phyloP scores from a whole-genome alignment of 2,888 invertebrate genomes.

The Apotomis turbidana region DNA sequence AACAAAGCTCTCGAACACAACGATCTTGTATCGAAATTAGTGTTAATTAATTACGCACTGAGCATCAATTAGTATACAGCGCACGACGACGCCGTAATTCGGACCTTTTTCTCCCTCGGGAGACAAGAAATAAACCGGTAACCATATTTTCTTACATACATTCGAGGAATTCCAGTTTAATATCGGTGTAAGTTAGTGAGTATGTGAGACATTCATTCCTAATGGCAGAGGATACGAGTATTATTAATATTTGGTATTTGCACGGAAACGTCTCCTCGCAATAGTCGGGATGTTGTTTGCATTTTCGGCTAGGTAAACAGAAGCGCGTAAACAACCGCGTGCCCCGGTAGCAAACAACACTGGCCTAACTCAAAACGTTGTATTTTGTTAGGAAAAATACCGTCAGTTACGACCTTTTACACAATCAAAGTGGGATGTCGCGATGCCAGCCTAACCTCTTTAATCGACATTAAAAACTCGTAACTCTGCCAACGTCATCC shows the following conservation, averaged over 20 bases:
- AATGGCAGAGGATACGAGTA: slow-evolving; percentile 39
- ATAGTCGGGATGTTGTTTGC: slow-evolving; percentile 56
- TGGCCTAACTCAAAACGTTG: slow-evolving; percentile 35
- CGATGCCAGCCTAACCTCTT: slow-evolving; percentile 45
- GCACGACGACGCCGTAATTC: slow-evolving; percentile 31
- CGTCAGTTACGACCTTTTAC: neutral
- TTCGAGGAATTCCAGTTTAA: slow-evolving; percentile 28
- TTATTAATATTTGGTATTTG: slow-evolving; percentile 47
- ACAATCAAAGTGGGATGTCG: too few relatives aligned
- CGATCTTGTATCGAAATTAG: slow-evolving; percentile 33
- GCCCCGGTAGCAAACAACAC: slow-evolving; percentile 53
- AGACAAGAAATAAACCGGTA: slow-evolving; percentile 32
- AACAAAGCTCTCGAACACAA: slow-evolving; percentile 1
- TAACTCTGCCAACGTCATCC: slow-evolving; percentile 34
- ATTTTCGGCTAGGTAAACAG: slow-evolving; percentile 60
- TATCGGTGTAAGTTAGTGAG: slow-evolving; percentile 12
- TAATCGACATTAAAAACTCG: slow-evolving; percentile 43
- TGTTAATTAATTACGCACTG: slow-evolving; percentile 35
- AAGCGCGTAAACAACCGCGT: slow-evolving; percentile 57
- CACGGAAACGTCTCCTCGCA: slow-evolving; percentile 49
- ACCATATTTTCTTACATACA: slow-evolving; percentile 14
- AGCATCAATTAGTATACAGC: slow-evolving; percentile 31
- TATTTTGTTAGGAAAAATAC: neutral
- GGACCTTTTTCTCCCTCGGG: slow-evolving; percentile 30
- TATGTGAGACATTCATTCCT: slow-evolving; percentile 28